These are phyloP conservation scores for Ptycholaimellus sp. DNA, from an alignment of 2,888 invertebrate genomes.

Conservation along the genomic window DNA sequence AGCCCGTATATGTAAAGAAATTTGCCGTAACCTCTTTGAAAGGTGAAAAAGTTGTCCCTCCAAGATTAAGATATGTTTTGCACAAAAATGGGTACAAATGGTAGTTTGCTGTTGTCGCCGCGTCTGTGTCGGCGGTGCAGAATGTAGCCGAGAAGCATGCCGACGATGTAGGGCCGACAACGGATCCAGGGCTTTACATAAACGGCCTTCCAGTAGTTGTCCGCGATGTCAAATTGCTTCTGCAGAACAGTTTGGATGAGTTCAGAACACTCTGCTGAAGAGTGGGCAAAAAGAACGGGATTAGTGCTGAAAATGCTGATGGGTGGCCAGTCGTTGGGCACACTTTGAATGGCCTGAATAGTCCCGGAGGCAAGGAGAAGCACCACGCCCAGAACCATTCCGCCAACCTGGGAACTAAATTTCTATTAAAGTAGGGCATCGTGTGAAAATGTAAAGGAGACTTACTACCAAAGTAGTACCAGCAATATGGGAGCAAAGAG, in stretches of 20 bases:
- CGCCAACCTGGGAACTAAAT: slow-evolving; percentile 9
- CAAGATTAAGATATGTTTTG: too few species aligned
- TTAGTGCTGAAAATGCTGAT: too few species aligned
- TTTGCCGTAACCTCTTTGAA: too few species aligned
- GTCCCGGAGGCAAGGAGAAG: slow-evolving; percentile 10
- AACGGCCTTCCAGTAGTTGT: slow-evolving; percentile 22
- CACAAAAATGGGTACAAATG: too few species aligned
- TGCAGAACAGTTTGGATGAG: too few species aligned
- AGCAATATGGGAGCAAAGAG: slow-evolving; percentile 41
- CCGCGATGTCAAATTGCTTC: too few species aligned
- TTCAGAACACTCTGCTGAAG: too few species aligned
- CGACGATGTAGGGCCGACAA: slow-evolving; percentile 30
- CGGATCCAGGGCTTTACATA: slow-evolving; percentile 30
- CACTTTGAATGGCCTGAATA: background rate
- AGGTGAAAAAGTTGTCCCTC: too few species aligned
- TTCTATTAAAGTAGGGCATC: slow-evolving; percentile 1
- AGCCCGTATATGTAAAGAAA: too few species aligned
- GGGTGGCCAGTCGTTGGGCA: slow-evolving; percentile 1
- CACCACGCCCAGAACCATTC: slow-evolving; percentile 9
- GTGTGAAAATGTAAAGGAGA: background rate
- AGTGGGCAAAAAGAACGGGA: too few species aligned
- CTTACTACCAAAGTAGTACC: slow-evolving; percentile 33
- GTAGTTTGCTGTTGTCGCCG: too few species aligned
- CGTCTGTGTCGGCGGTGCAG: too few species aligned
- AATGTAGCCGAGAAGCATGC: slow-evolving; percentile 27